Evolutionary conservation across 2,888 invertebrate genomes (phyloP), one percentile per base, ranked within the genome.

Genomic region (Ryuthela nishihirai): DNA sequence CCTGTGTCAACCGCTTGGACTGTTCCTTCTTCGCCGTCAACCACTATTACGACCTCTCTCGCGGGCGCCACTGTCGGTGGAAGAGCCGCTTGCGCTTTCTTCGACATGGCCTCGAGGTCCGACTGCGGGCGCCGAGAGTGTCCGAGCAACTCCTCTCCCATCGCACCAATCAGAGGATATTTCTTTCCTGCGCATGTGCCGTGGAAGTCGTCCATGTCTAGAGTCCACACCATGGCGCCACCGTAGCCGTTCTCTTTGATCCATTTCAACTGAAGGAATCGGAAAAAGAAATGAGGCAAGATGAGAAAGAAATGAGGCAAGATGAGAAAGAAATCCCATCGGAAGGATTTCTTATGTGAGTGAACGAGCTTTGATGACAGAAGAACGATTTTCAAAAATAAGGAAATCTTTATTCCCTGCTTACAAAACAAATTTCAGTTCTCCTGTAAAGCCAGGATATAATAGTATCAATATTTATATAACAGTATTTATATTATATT

Each of bases 141-240:
- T 18, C 92, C 91, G 24, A 85, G 76, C 5, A 93, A 79, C 74
- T 93, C 92, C 75, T 93, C 92, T 64, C 87, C 84, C 85, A 93
- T 93, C 25, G 90, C 90, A 42, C 87, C 86, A 69, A 93, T 89
- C 32, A 93, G 77, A 0, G 93, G 93, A 73, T 90, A 93, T 56
- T 88, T 84, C 9, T 87, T 85, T 0, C 87, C 88, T 68, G 92
- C 91, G 1, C 85, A 80, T 1, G 80, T 83, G 2, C 92, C 93
- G 2, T 49, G 85, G 72, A 93, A 93, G 74, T 93, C 93, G 67
- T 93, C 93, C 66, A 67, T 66, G 26, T 67, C 67, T 0, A 93
- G 81, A 0, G 91, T 90, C 94, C 93, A 94, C 0, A 93, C 89
- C 93, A 93, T 93, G 42, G 92, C 93, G 1, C 94, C 94, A 7